A percentile compares a stretch with the other conserved stretches of the same genome.
Conservation (phyloP, 2,888 invertebrate species). For the Rhingia rostrata region DNA sequence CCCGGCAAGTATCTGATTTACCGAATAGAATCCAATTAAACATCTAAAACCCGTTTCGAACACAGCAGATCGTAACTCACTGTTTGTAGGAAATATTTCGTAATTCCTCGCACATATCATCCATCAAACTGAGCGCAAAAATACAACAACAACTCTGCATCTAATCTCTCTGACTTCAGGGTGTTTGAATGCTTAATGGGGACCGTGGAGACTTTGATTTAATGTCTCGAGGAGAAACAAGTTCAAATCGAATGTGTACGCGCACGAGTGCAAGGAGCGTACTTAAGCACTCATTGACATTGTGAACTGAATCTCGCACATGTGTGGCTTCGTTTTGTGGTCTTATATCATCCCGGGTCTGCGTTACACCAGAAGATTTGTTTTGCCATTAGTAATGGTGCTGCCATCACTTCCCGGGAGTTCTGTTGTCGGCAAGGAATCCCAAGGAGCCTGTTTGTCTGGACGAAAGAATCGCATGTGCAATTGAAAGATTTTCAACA, state of each 20-base stretch:
- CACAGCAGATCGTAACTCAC: neutral
- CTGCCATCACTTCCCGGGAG: neutral
- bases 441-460: neutral
- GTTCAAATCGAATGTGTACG: neutral
- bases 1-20: too few species aligned
- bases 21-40: neutral
- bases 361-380: neutral
- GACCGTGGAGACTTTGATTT: neutral
- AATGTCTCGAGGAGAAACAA: neutral
- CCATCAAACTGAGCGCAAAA: constrained; percentile 2
- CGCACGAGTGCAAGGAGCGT: neutral
- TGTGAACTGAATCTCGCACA: neutral
- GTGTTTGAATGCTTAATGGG: constrained; percentile 1
- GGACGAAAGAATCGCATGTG: neutral
- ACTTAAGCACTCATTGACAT: constrained; percentile 3
- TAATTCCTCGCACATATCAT: neutral
- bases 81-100: neutral
- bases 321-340: neutral
- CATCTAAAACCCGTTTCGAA: neutral
- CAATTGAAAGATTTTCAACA: neutral
- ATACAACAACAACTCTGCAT: neutral
- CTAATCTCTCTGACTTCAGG: neutral
- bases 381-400: neutral
- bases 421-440: neutral
- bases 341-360: neutral